phyloP scores from a whole-genome alignment of 2,797 vertebrate species.

The Danio tinwini region DNA sequence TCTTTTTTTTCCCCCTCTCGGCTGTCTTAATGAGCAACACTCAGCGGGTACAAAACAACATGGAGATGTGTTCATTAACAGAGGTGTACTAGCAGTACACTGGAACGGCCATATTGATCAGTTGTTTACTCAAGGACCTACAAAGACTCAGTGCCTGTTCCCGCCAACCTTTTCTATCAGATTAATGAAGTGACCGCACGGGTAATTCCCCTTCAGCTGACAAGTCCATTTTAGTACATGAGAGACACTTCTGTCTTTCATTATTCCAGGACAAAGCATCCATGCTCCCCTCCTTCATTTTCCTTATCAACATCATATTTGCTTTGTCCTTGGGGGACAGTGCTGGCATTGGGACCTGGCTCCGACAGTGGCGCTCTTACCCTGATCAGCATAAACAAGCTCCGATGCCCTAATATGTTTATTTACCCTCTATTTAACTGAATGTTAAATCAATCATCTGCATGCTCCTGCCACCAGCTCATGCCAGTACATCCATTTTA shows the following conservation, averaged over 20 bases:
- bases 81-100: conserved; percentile 20
- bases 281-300: conserved; percentile 14
- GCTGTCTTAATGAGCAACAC: conserved; percentile 18
- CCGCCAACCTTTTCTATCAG: conserved; percentile 63
- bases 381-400: conserved; percentile 58
- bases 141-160: conserved; percentile 61
- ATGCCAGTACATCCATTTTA: conserved; percentile 56
- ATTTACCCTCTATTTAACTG: conserved; percentile 65
- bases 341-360: conserved; percentile 54
- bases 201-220: conserved; percentile 70
- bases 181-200: conserved; percentile 67
- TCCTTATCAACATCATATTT: conserved; percentile 63
- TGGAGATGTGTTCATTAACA: conserved; percentile 32
- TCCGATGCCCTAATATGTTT: conserved; percentile 64
- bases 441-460: conserved; percentile 69
- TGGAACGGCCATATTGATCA: conserved; percentile 37
- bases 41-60: not conserved
- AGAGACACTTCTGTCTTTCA: conserved; percentile 64
- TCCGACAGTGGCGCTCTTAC: conserved; percentile 47
- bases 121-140: conserved; percentile 59
- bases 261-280: conserved; percentile 64
- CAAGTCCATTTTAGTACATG: conserved; percentile 66
- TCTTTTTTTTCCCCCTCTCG: not conserved
- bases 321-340: conserved; percentile 64
- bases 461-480: conserved; percentile 57